Conservation (phyloP, 2,113 vertebrate species). For the Chionis minor region DNA sequence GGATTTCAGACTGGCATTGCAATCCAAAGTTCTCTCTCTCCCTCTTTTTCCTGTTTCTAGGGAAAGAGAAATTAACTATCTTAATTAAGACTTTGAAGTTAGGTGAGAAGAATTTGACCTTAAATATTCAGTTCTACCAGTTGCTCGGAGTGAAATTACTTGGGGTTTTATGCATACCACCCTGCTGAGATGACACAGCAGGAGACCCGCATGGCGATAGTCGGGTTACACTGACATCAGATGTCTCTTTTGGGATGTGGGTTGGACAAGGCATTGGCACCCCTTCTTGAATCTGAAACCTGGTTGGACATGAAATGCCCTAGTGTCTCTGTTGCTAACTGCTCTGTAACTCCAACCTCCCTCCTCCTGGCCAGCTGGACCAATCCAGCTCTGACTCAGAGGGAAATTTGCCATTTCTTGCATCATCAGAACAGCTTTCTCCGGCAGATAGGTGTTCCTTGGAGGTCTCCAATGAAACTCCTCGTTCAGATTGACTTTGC, state of each 20-base stretch:
- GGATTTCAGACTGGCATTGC: not conserved
- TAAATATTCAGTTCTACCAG: not conserved
- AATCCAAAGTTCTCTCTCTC: not conserved
- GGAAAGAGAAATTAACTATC: not conserved
- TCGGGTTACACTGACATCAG: not conserved
- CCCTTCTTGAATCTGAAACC: not conserved
- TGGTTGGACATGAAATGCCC: not conserved
- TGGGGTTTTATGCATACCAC: not conserved
- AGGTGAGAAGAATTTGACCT: not conserved
- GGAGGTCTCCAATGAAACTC: not conserved
- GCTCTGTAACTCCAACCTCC: not conserved
- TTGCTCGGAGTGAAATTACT: not conserved
- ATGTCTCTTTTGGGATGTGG: not conserved
- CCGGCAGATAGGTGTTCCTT: not conserved
- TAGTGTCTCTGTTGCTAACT: not conserved
- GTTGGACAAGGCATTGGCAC: not conserved
- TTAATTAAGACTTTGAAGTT: not conserved
- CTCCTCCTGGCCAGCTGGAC: not conserved
- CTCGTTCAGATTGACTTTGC: not conserved
- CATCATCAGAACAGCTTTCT: not conserved
- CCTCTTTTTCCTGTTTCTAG: not conserved
- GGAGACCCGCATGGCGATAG: not conserved
- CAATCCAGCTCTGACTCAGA: not conserved
- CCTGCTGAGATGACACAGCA: not conserved
- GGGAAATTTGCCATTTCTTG: constrained; percentile 1